Conservation (phyloP, 2,113 vertebrate species). For the Eclectus roratus region DNA sequence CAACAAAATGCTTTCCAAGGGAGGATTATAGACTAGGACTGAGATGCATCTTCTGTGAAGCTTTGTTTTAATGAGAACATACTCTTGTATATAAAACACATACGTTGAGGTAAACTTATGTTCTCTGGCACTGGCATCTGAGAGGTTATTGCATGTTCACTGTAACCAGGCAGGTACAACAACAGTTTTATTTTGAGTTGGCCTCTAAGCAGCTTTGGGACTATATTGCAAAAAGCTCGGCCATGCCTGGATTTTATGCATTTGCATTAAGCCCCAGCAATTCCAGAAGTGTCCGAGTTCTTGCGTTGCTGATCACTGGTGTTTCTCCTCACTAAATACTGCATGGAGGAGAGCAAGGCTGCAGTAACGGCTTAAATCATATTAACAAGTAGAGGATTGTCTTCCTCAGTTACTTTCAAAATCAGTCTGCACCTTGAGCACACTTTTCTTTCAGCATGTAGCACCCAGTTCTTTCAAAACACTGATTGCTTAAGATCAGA, state of each 20-base stretch:
- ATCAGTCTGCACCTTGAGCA: neutral
- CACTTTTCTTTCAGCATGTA: neutral
- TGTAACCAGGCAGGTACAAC: neutral
- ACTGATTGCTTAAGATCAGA: neutral
- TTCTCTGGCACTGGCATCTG: neutral
- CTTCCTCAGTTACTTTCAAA: neutral
- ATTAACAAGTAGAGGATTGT: neutral
- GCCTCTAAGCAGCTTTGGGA: conserved; percentile 45
- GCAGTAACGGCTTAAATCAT: neutral
- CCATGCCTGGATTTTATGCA: neutral
- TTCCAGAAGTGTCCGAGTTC: conserved; percentile 16
- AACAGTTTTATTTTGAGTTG: conserved; percentile 26
- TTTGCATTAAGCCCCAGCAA: conserved; percentile 5
- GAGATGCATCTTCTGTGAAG: neutral
- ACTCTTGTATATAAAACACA: neutral
- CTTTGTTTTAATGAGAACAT: neutral
- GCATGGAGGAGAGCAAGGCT: neutral
- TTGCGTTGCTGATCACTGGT: neutral
- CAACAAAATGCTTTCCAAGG: neutral
- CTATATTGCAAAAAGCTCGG: conserved; percentile 38
- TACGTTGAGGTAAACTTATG: neutral
- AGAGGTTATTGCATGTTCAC: conserved; percentile 17
- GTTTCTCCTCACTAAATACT: neutral
- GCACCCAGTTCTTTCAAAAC: neutral
- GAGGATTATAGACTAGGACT: neutral